Conservation (phyloP, 2,797 vertebrate genomes). For the Limnodromus scolopaceus region DNA sequence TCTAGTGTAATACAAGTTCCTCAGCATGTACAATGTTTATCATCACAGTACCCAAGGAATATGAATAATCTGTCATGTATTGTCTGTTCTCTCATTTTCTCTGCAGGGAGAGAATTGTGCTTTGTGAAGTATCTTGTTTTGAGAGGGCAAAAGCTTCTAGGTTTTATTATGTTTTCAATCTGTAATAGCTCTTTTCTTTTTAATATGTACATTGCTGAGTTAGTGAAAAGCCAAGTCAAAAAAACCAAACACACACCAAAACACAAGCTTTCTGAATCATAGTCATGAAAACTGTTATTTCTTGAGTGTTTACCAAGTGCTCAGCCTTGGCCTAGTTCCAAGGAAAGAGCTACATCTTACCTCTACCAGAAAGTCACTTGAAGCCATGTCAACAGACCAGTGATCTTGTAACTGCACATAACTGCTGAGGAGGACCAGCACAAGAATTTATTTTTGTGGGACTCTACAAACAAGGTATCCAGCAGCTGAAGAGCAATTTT, state of each 20-base stretch:
- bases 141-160: slow-evolving; percentile 7
- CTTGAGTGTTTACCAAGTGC: not conserved
- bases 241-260: not conserved
- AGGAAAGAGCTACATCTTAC: not conserved
- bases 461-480: slow-evolving; percentile 37
- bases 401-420: not conserved
- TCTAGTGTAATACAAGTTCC: slow-evolving; percentile 11
- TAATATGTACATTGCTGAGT: not conserved
- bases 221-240: not conserved
- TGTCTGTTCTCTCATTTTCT: slow-evolving; percentile 40
- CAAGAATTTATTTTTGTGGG: not conserved
- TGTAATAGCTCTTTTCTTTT: not conserved
- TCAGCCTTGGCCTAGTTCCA: not conserved
- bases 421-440: slow-evolving; percentile 14
- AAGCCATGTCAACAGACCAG: not conserved
- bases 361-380: not conserved
- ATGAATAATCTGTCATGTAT: slow-evolving; percentile 24
- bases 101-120: not conserved
- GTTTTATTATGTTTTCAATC: slow-evolving; percentile 4
- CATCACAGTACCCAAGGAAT: slow-evolving; percentile 8
- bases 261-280: not conserved
- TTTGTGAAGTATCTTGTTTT: slow-evolving; percentile 5
- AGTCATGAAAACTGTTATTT: not conserved
- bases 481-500: slow-evolving; percentile 35
- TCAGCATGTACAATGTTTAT: slow-evolving; percentile 34